Evolutionary conservation across 2,888 invertebrate species (phyloP).

Genomic region (Orchesellides sinensis): DNA sequence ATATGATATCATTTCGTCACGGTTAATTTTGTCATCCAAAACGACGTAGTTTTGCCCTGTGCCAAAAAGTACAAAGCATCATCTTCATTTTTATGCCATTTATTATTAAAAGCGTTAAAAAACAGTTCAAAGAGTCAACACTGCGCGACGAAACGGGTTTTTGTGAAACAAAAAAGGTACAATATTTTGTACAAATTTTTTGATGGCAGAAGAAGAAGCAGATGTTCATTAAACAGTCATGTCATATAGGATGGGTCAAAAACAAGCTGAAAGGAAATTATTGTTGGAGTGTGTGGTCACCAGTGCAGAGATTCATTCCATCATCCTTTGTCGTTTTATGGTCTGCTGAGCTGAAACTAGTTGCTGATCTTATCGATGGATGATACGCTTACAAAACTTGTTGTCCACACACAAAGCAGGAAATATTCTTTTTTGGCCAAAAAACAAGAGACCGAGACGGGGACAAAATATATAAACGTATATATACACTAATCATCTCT

Average conservation of each 20-base stretch:
- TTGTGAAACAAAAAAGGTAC: not conserved
- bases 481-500: too few relatives aligned
- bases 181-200: not conserved
- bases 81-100: too few relatives aligned
- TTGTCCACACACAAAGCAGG: too few relatives aligned
- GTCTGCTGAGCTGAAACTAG: constrained; percentile 8
- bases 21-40: constrained; percentile 36
- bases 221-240: too few relatives aligned
- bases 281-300: not conserved
- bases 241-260: not conserved
- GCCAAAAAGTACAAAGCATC: too few relatives aligned
- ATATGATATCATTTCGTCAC: constrained; percentile 4
- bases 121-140: not conserved
- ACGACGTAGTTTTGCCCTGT: not conserved
- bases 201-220: not conserved
- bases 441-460: too few relatives aligned
- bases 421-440: too few relatives aligned
- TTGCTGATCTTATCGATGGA: constrained; percentile 10
- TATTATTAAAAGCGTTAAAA: constrained; percentile 29
- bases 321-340: constrained; percentile 29
- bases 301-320: too few relatives aligned
- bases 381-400: too few relatives aligned
- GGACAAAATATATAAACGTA: too few relatives aligned
- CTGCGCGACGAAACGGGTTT: constrained; percentile 22
- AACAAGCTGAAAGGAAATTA: not conserved